Evolutionary conservation across 2,113 vertebrate species (phyloP), one percentile per base, ranked within the genome.

Genomic region (Mystacornis crossleyi): DNA sequence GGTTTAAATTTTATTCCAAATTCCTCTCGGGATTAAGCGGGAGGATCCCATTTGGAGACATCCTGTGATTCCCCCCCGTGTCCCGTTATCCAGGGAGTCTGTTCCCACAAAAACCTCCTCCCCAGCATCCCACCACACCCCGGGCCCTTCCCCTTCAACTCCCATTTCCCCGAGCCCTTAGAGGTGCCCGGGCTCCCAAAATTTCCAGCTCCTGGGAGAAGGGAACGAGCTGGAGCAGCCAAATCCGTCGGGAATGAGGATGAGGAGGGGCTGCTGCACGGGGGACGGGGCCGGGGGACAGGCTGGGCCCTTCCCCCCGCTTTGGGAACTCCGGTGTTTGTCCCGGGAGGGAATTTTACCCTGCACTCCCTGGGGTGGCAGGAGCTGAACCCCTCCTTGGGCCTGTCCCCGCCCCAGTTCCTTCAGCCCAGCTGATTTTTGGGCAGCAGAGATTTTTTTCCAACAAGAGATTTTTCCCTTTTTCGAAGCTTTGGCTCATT

Each of bases 391-490:
- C 20, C n/a, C n/a, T n/a, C n/a, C n/a, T n/a, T n/a, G n/a, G n/a
- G n/a, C n/a, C n/a, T n/a, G n/a, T n/a, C n/a, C n/a, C n/a, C n/a
- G n/a, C 31, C 54, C 62, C 43, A 31, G 20, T 45, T 50, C 28
- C n/a, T 21, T 73, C 40, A 17, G 14, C 40, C 58, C 24, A 2
- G 42, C 12, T 24, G 4, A 18, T n/a, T 38, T 54, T 28, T 11
- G 23, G 9, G 9, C 73, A 34, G 40, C 97, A 95, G 91, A 95
- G 91, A 74, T n/a, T n/a, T n/a, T 97, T 96, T 94, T 95, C 94
- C 97, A 97, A 86, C 75, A 90, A 91, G 86, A 34, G 38, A 71
- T 86, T 96, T 95, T n/a, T 42, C 14, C n/a, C 16, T 96, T 96
- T 96, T 81, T 72, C 54, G 24, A 81, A 40, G 58, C 62, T 90